Evolutionary conservation across 2,797 vertebrate genomes (phyloP).

Genomic region (Darevskia mixta): DNA sequence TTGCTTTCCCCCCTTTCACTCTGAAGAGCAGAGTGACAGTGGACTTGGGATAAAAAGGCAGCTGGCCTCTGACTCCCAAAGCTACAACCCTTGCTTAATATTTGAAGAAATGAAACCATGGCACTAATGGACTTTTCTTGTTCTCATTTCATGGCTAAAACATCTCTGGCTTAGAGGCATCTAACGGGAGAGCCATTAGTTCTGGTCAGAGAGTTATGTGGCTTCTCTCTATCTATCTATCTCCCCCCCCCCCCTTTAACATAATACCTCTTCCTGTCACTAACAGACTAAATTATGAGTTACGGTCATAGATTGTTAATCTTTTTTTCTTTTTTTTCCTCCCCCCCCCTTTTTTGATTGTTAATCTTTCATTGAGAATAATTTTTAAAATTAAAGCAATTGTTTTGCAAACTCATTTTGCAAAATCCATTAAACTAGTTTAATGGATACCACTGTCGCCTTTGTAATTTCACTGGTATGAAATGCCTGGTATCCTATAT

Average conservation of each 20-base stretch:
- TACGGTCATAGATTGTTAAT: constrained; percentile 45
- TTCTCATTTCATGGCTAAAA: constrained; percentile 49
- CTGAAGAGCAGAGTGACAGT: constrained; percentile 48
- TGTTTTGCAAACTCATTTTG: background rate
- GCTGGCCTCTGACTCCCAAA: constrained; percentile 26
- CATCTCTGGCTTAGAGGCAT: constrained; percentile 40
- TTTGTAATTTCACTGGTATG: no score
- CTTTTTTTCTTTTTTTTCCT: background rate
- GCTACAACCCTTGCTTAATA: constrained; percentile 33
- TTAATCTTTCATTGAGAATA: constrained; percentile 35
- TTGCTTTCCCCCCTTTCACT: background rate
- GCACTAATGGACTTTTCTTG: constrained; percentile 58
- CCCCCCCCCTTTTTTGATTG: background rate
- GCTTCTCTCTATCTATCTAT: no score
- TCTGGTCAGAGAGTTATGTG: constrained; percentile 44
- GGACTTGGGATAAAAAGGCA: constrained; percentile 40
- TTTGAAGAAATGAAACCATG: constrained; percentile 48
- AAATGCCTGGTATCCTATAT: no score
- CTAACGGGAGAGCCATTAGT: constrained; percentile 56
- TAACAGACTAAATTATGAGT: constrained; percentile 48
- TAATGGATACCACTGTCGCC: no score
- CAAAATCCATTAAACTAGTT: no score
- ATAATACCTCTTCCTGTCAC: constrained; percentile 38
- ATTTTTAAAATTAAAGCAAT: background rate
- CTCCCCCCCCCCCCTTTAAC: constrained; percentile 57